A percentile compares a stretch with the other conserved stretches of the same genome.
Evolutionary conservation across 2,797 vertebrate species (phyloP).

Genomic region (Paramormyrops hopkinsi): DNA sequence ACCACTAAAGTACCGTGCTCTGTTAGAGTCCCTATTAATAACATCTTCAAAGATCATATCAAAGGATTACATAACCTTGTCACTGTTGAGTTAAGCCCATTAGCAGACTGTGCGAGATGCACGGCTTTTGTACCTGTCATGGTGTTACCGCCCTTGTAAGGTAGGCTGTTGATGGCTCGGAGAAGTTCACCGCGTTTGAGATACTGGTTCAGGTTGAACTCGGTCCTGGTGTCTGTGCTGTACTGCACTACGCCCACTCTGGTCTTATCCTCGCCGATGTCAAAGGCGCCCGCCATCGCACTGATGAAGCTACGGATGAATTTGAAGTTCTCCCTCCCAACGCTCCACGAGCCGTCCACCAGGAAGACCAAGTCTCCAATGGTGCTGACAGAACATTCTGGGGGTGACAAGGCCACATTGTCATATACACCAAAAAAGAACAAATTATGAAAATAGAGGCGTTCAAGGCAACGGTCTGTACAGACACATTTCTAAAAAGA

Average conservation of each 20-base stretch:
- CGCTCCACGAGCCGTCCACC: slow-evolving; percentile 84
- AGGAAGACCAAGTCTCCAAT: slow-evolving; percentile 82
- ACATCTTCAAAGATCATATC: background rate
- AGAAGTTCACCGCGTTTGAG: slow-evolving; percentile 67
- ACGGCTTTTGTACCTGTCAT: slow-evolving; percentile 69
- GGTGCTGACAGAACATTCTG: slow-evolving; percentile 78
- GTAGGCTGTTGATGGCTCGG: slow-evolving; percentile 74
- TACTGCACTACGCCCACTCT: slow-evolving; percentile 87
- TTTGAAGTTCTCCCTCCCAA: slow-evolving; percentile 77
- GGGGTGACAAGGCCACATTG: background rate
- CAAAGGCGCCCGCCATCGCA: slow-evolving; percentile 77
- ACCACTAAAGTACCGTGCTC: background rate
- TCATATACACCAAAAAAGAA: background rate
- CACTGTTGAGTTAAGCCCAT: background rate
- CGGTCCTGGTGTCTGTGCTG: slow-evolving; percentile 70
- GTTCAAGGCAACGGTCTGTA: background rate
- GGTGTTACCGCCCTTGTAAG: slow-evolving; percentile 79
- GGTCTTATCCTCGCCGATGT: slow-evolving; percentile 78
- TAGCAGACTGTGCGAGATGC: background rate
- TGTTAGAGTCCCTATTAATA: background rate
- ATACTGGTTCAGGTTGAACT: slow-evolving; percentile 79
- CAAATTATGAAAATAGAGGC: background rate
- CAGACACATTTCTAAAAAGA: slow-evolving; percentile 15
- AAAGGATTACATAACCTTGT: background rate
- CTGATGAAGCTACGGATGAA: slow-evolving; percentile 76